phyloP scores from a whole-genome alignment of 2,888 invertebrate genomes.

The Tachina grossa region DNA sequence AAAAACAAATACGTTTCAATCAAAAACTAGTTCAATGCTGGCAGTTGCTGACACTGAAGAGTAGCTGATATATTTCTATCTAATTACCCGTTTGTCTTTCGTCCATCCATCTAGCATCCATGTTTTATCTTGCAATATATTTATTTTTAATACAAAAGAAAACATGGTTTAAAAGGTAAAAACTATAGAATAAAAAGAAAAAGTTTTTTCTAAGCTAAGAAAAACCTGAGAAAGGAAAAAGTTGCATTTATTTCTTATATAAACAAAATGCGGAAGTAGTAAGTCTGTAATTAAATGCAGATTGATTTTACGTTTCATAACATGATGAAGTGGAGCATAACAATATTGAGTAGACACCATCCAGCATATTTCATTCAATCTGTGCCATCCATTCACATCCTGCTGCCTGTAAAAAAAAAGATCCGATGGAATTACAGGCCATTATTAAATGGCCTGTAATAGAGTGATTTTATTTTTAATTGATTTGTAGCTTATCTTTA shows the following conservation, averaged over 20 bases:
- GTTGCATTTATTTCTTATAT: slow-evolving; percentile 15
- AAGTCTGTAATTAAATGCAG: slow-evolving; percentile 69
- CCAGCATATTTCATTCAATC: slow-evolving; percentile 34
- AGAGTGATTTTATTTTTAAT: slow-evolving; percentile 52
- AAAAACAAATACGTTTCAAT: slow-evolving; percentile 25
- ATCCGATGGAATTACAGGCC: slow-evolving; percentile 13
- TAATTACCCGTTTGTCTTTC: slow-evolving; percentile 59
- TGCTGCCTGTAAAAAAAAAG: not conserved
- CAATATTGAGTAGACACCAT: slow-evolving; percentile 11
- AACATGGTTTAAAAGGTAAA: too few relatives aligned
- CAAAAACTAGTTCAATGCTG: slow-evolving; percentile 60
- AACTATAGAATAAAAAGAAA: not conserved
- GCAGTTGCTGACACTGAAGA: slow-evolving; percentile 37
- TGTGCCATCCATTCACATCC: not conserved
- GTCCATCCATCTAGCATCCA: not conserved
- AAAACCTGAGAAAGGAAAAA: slow-evolving; percentile 6
- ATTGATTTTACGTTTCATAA: slow-evolving; percentile 59
- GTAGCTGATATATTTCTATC: slow-evolving; percentile 48
- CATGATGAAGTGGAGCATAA: slow-evolving; percentile 44
- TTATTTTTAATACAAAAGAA: slow-evolving; percentile 26
- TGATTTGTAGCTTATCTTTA: slow-evolving; percentile 49
- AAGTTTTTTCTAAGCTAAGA: not conserved
- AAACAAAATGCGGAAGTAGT: slow-evolving; percentile 69
- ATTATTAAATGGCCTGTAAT: slow-evolving; percentile 33
- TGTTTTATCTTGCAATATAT: too few relatives aligned